A percentile compares a stretch with the other conserved stretches of the same genome.
These are phyloP conservation scores for Spea bombifrons DNA, from an alignment of 2,113 vertebrate genomes.

Conservation along the genomic window DNA sequence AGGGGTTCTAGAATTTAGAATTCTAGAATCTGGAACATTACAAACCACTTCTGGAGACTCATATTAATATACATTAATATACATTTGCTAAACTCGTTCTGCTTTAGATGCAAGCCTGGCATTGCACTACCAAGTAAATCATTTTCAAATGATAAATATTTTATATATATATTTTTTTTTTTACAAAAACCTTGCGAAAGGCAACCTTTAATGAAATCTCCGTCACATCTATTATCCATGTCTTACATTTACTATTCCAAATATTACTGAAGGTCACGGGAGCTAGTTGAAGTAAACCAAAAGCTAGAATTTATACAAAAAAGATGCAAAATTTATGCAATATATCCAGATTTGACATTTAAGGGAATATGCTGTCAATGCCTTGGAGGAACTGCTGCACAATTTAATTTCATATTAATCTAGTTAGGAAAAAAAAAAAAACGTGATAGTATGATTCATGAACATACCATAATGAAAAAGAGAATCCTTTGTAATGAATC, in stretches of 20 bases:
- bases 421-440: constrained; percentile 36
- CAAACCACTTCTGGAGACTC: no score
- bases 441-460: constrained; percentile 37
- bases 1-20: no score
- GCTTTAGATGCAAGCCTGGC: no score
- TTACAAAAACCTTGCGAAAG: constrained; percentile 6
- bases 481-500: constrained; percentile 44
- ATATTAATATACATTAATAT: no score
- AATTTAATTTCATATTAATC: constrained; percentile 49
- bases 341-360: constrained; percentile 48
- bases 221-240: constrained; percentile 11
- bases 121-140: no score
- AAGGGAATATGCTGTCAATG: constrained; percentile 41
- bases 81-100: no score
- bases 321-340: constrained; percentile 48
- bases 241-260: constrained; percentile 32
- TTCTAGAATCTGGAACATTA: no score
- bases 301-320: constrained; percentile 39
- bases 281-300: constrained; percentile 15
- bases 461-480: constrained; percentile 37
- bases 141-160: no score
- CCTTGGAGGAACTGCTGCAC: constrained; percentile 43
- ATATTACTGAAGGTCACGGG: constrained; percentile 43
- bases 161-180: not conserved
- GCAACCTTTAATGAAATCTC: constrained; percentile 4